Evolutionary conservation across 2,113 vertebrate species (phyloP).

Genomic region (Lampris incognitus): DNA sequence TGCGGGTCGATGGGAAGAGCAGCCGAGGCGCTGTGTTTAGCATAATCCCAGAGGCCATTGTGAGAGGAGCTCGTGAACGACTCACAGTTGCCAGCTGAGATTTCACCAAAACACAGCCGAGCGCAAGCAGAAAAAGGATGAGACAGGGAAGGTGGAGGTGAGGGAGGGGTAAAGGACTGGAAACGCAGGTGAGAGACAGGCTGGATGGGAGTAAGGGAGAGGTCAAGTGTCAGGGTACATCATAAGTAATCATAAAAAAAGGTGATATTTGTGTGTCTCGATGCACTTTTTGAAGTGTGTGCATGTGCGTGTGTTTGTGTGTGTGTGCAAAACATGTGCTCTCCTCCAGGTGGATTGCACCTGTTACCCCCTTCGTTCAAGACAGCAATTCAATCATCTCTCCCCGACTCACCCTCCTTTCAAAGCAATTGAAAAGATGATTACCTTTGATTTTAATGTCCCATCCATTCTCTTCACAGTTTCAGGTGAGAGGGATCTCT

Average conservation of each 20-base stretch:
- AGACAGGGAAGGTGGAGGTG: slow-evolving; percentile 50
- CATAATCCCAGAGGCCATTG: slow-evolving; percentile 98
- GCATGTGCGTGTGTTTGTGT: not conserved
- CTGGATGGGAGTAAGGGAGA: slow-evolving; percentile 26
- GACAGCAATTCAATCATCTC: slow-evolving; percentile 34
- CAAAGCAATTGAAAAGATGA: slow-evolving; percentile 39
- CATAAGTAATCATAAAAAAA: slow-evolving; percentile 12
- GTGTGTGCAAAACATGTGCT: slow-evolving; percentile 36
- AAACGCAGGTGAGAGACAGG: slow-evolving; percentile 18
- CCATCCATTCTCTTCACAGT: slow-evolving; percentile 55
- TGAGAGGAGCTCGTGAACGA: slow-evolving; percentile 88
- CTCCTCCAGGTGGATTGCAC: slow-evolving; percentile 68
- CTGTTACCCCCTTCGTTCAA: slow-evolving; percentile 63
- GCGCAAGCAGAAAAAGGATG: slow-evolving; percentile 61
- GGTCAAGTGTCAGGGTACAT: slow-evolving; percentile 24
- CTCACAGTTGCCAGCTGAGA: slow-evolving; percentile 99
- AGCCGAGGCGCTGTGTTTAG: slow-evolving; percentile 91
- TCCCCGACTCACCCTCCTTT: slow-evolving; percentile 19
- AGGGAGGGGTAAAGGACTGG: slow-evolving; percentile 40
- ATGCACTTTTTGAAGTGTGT: not conserved
- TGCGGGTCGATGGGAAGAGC: slow-evolving; percentile 77
- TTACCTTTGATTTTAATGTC: slow-evolving; percentile 32
- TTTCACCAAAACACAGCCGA: slow-evolving; percentile 95
- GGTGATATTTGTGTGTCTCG: not conserved
- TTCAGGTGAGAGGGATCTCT: slow-evolving; percentile 17